phyloP scores from a whole-genome alignment of 2,888 invertebrate genomes.

The Caenorhabditis panamensis region DNA sequence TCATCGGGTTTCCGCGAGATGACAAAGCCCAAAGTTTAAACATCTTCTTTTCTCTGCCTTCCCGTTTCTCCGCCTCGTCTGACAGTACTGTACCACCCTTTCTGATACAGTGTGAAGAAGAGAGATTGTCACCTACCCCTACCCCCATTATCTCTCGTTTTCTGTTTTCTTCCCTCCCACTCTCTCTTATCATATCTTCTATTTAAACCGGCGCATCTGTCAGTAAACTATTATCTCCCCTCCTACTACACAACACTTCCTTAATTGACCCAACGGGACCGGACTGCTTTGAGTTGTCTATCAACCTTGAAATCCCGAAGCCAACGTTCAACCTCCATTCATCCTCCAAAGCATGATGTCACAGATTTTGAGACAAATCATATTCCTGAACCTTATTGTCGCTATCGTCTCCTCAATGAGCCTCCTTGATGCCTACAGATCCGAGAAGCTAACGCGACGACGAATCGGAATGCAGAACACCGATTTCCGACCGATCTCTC shows the following conservation, averaged over 20 bases:
- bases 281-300: constrained; percentile 3
- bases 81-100: constrained; percentile 59
- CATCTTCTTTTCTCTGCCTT: constrained; percentile 50
- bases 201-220: constrained; percentile 61
- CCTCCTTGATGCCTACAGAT: constrained; percentile 67
- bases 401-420: constrained; percentile 61
- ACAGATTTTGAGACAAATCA: constrained; percentile 36
- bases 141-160: constrained; percentile 32
- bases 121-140: constrained; percentile 39
- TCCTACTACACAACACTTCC: constrained; percentile 27
- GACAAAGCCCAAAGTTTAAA: constrained; percentile 63
- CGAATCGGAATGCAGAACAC: constrained; percentile 67
- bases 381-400: constrained; percentile 48
- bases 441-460: constrained; percentile 57
- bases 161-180: constrained; percentile 45
- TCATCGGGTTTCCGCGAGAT: constrained; percentile 39
- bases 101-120: constrained; percentile 39
- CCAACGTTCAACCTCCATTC: neutral
- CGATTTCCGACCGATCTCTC: constrained; percentile 65
- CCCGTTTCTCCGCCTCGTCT: constrained; percentile 26
- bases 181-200: constrained; percentile 57
- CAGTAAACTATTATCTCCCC: constrained; percentile 58
- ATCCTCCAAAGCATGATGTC: constrained; percentile 27
- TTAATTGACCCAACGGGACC: constrained; percentile 25
- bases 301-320: neutral